A percentile compares a stretch with the other conserved stretches of the same genome.
Conservation (phyloP, 1,140 invertebrate genomes). For the Argopecten irradians region DNA sequence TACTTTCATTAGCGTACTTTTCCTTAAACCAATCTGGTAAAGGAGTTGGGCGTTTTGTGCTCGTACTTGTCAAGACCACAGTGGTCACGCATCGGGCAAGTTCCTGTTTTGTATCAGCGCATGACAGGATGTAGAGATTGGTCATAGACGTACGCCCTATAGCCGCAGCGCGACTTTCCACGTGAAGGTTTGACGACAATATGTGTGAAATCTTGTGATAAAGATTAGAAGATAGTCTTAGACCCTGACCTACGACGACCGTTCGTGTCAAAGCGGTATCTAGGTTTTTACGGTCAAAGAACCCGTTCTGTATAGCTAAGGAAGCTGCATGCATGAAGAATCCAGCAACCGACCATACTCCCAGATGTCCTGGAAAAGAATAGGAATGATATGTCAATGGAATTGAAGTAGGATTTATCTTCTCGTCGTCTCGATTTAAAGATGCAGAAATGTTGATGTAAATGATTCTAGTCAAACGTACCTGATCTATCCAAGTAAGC, state of each 20-base stretch:
- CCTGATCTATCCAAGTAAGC: neutral
- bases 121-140: constrained; percentile 5
- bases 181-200: neutral
- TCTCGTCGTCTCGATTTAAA: too few species aligned
- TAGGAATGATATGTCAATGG: too few species aligned
- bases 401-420: too few species aligned
- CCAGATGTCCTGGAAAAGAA: neutral
- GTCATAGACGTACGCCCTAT: constrained; percentile 5
- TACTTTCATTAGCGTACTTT: neutral
- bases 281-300: neutral
- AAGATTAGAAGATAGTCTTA: neutral
- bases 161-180: neutral
- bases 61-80: neutral
- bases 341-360: neutral
- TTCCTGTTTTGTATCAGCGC: neutral
- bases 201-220: neutral
- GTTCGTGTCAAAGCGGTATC: neutral
- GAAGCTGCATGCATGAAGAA: neutral
- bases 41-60: neutral
- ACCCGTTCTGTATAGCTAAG: neutral
- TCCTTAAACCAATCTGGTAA: neutral
- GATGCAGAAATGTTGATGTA: too few species aligned
- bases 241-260: neutral
- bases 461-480: neutral
- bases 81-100: neutral